Conservation (phyloP, 2,888 invertebrate genomes). For the Amiota communis region DNA sequence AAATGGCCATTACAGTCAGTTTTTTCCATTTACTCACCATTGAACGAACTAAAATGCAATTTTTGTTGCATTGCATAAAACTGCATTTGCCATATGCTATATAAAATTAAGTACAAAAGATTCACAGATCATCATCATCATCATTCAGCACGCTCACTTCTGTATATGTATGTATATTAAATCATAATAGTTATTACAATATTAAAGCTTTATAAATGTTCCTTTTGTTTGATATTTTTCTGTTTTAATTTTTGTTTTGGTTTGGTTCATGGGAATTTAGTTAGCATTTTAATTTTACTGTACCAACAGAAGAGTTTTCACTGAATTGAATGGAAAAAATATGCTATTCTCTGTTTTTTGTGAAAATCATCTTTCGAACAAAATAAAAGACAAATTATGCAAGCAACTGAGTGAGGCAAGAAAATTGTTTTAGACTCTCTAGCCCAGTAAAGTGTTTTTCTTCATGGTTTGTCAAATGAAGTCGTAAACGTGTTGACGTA, state of each 20-base stretch:
- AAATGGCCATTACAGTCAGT: too few species aligned
- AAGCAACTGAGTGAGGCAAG: neutral
- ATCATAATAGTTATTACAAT: conserved; percentile 54
- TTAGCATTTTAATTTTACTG: neutral
- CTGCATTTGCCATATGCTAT: too few species aligned
- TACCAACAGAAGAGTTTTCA: neutral
- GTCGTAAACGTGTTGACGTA: conserved; percentile 10
- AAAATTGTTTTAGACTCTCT: conserved; percentile 14
- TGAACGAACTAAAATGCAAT: too few species aligned
- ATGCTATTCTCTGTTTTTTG: neutral
- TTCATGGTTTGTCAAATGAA: neutral
- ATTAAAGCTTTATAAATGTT: conserved; percentile 18
- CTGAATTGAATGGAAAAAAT: neutral
- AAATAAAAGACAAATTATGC: conserved; percentile 8
- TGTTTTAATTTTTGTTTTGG: conserved; percentile 18
- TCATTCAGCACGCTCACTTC: conserved; percentile 11
- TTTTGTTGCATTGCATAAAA: too few species aligned
- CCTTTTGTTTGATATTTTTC: conserved; percentile 32
- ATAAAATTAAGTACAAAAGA: too few species aligned
- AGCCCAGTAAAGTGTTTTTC: conserved; percentile 9
- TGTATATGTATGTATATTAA: conserved; percentile 60
- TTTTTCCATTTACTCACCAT: too few species aligned
- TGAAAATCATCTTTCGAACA: neutral
- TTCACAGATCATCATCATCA: too few species aligned
- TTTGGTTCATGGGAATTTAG: neutral